Evolutionary conservation across 2,888 invertebrate genomes (phyloP), one percentile per base, ranked within the genome.

Genomic region (Caenorhabditis wallacei): DNA sequence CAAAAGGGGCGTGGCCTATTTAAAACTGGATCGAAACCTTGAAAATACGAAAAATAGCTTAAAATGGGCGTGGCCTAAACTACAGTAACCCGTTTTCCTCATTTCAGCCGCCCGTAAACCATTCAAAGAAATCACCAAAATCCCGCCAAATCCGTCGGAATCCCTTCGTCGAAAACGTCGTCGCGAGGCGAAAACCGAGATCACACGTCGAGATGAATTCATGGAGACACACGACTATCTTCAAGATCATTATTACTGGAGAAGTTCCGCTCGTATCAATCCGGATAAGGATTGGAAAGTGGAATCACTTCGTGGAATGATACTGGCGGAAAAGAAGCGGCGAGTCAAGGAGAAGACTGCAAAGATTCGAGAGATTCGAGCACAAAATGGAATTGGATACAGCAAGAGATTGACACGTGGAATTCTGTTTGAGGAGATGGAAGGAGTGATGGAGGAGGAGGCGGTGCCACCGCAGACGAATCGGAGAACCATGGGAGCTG

Each of bases 211-310:
- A 5, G 82, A 82, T 51, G 69, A 72, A 26, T 78, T 74, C 57
- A 72, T 79, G 78, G 56, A 63, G 46, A 82, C 82, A 0, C 69
- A 74, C 35, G 79, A 82, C 57, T 79, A 79, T 24, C 64, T 82
- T 1, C 79, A 82, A 20, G 74, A 82, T 35, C 43, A 74, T 35
- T 82, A 74, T 24, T 82, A 82, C 40, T 82, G 82, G 82, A 53
- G 82, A 37, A 72, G 63, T 26, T 63, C 82, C 7, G 82, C 82
- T 2, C 71, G 72, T 13, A 59, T 82, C n/a, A 82, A 82, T 63
- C 82, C 82, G 56, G 51, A 54, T 18, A 78, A 82, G 35, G 82
- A 82, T 30, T 82, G 82, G 82, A 82, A 78, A 24, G 63, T 82
- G 0, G 76, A 82, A 18, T 70, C 82, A 18, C 51, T 82, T 8